Evolutionary conservation across 1,140 invertebrate genomes (phyloP).

Genomic region (Drosophila repletoides): DNA sequence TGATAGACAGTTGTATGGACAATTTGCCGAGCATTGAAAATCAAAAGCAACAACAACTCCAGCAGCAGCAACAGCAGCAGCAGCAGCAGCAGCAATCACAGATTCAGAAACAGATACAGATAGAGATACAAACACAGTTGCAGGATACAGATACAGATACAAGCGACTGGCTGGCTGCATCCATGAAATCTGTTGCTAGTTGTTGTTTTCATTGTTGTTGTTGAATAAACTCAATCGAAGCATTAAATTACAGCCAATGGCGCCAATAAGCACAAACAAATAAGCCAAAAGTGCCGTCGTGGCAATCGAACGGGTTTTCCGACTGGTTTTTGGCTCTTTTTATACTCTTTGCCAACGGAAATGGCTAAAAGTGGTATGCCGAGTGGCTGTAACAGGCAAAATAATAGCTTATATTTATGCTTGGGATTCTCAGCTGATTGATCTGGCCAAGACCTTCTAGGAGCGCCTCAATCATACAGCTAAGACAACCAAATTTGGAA

Average conservation of each 20-base stretch:
- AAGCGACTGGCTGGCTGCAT: slow-evolving; percentile 12
- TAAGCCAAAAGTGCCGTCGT: slow-evolving; percentile 13
- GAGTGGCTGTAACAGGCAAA: no score
- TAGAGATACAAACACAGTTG: slow-evolving; percentile 11
- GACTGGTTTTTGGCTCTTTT: background rate
- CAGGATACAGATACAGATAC: slow-evolving; percentile 2
- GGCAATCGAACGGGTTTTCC: slow-evolving; percentile 8
- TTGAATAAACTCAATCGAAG: slow-evolving; percentile 70
- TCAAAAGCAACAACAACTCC: slow-evolving; percentile 3
- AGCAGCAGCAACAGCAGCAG: background rate
- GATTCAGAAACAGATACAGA: background rate
- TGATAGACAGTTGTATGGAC: no score
- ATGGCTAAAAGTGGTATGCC: no score
- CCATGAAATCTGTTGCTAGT: background rate
- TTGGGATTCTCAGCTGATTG: no score
- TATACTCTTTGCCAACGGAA: no score
- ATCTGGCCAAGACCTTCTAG: no score
- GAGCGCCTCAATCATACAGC: no score
- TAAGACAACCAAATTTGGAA: no score
- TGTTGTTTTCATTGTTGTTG: slow-evolving; percentile 39
- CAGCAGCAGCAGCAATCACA: background rate
- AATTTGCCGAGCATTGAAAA: slow-evolving; percentile 15
- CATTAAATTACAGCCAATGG: slow-evolving; percentile 73
- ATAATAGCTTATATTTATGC: no score
- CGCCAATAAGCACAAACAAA: slow-evolving; percentile 58